A percentile compares a stretch with the other conserved stretches of the same genome.
phyloP scores from a whole-genome alignment of 2,888 invertebrate genomes.

The Melinaea menophilus region DNA sequence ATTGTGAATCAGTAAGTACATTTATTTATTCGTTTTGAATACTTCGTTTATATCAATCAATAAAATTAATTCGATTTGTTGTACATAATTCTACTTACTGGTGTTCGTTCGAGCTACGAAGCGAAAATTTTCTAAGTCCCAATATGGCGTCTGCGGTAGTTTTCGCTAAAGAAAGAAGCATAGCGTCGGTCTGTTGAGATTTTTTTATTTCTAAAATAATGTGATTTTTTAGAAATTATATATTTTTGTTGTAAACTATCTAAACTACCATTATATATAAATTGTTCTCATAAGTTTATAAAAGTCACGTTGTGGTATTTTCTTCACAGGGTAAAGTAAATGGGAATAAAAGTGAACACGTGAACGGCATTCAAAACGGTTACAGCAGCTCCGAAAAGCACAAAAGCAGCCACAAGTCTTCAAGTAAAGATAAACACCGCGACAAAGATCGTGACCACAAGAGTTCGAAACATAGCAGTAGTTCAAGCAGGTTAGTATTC shows the following conservation, averaged over 20 bases:
- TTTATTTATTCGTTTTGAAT: slow-evolving; percentile 41
- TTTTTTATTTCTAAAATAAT: slow-evolving; percentile 19
- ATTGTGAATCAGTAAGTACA: slow-evolving; percentile 79
- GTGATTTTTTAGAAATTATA: slow-evolving; percentile 17
- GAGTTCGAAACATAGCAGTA: slow-evolving; percentile 71
- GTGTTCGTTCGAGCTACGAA: slow-evolving; percentile 67
- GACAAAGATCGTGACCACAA: slow-evolving; percentile 82
- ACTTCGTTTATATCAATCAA: slow-evolving; percentile 33
- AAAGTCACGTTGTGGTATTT: slow-evolving; percentile 22
- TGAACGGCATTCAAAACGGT: slow-evolving; percentile 90
- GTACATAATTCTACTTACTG: slow-evolving; percentile 61
- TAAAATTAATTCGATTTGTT: slow-evolving; percentile 24
- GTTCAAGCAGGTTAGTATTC: slow-evolving; percentile 72
- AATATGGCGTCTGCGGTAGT: slow-evolving; percentile 92
- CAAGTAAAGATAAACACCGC: slow-evolving; percentile 83
- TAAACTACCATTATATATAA: neutral
- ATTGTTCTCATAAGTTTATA: neutral
- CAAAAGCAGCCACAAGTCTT: slow-evolving; percentile 81
- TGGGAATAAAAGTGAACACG: slow-evolving; percentile 78
- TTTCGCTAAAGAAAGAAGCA: slow-evolving; percentile 62
- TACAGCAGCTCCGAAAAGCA: slow-evolving; percentile 78
- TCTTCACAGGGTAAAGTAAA: slow-evolving; percentile 71
- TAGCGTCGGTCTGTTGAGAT: slow-evolving; percentile 57
- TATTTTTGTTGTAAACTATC: neutral
- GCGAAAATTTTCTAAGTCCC: slow-evolving; percentile 85